phyloP scores from a whole-genome alignment of 1,140 invertebrate species.

The Lanistes nyassanus region DNA sequence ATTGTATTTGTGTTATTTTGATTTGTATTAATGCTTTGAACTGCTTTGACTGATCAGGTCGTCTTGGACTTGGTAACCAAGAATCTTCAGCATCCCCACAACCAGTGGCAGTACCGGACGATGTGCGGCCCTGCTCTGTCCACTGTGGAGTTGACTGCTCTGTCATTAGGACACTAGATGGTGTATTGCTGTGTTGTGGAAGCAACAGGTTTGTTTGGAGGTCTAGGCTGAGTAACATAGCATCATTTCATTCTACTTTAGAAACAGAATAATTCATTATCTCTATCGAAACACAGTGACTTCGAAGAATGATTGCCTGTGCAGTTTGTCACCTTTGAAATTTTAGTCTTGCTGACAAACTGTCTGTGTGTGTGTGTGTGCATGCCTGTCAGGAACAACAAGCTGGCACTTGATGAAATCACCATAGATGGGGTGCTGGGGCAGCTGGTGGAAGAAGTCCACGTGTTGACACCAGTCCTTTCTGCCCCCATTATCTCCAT shows the following conservation, averaged over 20 bases:
- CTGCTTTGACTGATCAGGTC: slow-evolving; percentile 44
- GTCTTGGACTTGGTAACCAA: slow-evolving; percentile 63
- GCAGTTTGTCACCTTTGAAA: too few relatives aligned
- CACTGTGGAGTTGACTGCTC: slow-evolving; percentile 67
- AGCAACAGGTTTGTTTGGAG: slow-evolving; percentile 63
- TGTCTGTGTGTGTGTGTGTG: too few relatives aligned
- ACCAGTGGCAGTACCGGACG: slow-evolving; percentile 53
- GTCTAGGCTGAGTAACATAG: too few relatives aligned
- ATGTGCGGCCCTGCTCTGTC: slow-evolving; percentile 54
- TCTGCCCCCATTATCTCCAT: slow-evolving; percentile 49
- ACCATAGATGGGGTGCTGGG: slow-evolving; percentile 39
- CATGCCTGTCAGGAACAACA: slow-evolving; percentile 60
- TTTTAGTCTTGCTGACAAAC: too few relatives aligned
- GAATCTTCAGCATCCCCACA: slow-evolving; percentile 59
- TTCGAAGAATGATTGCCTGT: too few relatives aligned
- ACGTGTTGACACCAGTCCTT: slow-evolving; percentile 52
- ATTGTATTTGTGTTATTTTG: too few relatives aligned
- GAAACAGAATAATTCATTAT: neutral
- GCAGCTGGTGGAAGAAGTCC: slow-evolving; percentile 58
- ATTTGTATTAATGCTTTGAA: too few relatives aligned
- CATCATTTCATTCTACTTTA: neutral
- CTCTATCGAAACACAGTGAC: neutral
- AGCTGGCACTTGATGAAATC: slow-evolving; percentile 61
- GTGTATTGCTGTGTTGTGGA: slow-evolving; percentile 64
- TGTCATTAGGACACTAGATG: slow-evolving; percentile 62